A percentile compares a stretch with the other conserved stretches of the same genome.
Evolutionary conservation across 2,797 vertebrate species (phyloP).

Genomic region (Poecilia wingei): DNA sequence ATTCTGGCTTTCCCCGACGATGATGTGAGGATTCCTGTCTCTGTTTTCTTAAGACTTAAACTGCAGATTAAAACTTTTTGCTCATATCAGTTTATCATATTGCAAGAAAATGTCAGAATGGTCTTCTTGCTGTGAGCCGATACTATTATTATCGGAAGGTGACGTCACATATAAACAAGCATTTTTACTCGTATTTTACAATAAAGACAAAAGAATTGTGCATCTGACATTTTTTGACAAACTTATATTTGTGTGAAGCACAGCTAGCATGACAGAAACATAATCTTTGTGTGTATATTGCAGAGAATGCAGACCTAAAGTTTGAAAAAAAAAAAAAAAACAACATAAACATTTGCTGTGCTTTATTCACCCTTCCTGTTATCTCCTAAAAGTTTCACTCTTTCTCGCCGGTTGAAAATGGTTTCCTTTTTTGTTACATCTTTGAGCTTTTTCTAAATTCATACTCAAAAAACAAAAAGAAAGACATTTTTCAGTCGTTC

Average conservation of each 20-base stretch:
- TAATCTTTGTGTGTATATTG: not conserved
- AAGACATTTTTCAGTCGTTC: not conserved
- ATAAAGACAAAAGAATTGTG: not conserved
- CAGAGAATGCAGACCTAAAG: not conserved
- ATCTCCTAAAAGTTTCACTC: not conserved
- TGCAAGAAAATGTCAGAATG: not conserved
- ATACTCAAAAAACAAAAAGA: not conserved
- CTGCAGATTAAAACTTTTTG: not conserved
- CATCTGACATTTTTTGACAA: not conserved
- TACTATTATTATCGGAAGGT: not conserved
- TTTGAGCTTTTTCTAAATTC: not conserved
- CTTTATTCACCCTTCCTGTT: not conserved
- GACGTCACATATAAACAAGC: not conserved
- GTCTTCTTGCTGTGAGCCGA: not conserved
- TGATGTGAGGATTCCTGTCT: conserved; percentile 83
- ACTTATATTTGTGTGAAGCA: not conserved
- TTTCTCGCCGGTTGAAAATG: not conserved
- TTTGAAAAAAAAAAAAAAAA: not conserved
- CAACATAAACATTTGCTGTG: not conserved
- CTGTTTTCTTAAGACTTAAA: not conserved
- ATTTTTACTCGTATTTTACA: not conserved
- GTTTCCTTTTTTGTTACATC: not conserved
- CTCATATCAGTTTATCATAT: not conserved
- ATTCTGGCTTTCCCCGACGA: conserved; percentile 90
- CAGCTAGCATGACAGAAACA: not conserved